These are phyloP conservation scores for Falco concolor DNA, from an alignment of 2,797 vertebrate species.

Conservation along the genomic window DNA sequence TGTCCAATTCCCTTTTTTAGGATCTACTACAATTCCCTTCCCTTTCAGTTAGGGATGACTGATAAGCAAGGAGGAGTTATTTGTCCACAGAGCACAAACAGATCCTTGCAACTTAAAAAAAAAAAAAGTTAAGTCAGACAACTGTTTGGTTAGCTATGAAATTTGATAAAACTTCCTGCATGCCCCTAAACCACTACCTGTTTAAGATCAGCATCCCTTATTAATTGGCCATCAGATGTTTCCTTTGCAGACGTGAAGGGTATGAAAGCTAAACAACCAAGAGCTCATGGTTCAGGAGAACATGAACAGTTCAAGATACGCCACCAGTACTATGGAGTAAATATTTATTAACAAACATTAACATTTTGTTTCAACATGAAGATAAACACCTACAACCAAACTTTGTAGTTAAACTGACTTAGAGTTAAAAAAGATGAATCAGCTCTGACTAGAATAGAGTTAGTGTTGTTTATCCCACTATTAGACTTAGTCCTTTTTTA, in stretches of 20 bases:
- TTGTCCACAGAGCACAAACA: neutral
- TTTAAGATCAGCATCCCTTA: neutral
- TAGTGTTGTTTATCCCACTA: neutral
- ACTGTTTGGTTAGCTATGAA: neutral
- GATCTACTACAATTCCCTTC: neutral
- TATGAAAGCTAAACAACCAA: neutral
- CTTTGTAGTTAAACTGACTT: neutral
- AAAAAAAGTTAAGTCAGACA: neutral
- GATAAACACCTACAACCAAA: neutral
- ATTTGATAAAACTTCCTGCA: neutral
- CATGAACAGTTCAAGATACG: neutral
- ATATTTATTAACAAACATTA: neutral
- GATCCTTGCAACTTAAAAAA: neutral
- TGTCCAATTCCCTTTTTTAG: neutral
- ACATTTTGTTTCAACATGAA: neutral
- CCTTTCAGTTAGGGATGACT: neutral
- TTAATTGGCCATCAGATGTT: neutral
- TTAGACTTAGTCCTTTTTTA: neutral
- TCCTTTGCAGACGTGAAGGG: neutral
- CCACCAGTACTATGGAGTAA: neutral
- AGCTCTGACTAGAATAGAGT: neutral
- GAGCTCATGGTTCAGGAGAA: neutral
- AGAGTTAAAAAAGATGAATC: neutral
- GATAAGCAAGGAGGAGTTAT: neutral
- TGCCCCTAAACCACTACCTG: neutral